A percentile compares a stretch with the other conserved stretches of the same genome.
These are phyloP conservation scores for Catharus bicknelli DNA, from an alignment of 2,113 vertebrate species.

Conservation along the genomic window DNA sequence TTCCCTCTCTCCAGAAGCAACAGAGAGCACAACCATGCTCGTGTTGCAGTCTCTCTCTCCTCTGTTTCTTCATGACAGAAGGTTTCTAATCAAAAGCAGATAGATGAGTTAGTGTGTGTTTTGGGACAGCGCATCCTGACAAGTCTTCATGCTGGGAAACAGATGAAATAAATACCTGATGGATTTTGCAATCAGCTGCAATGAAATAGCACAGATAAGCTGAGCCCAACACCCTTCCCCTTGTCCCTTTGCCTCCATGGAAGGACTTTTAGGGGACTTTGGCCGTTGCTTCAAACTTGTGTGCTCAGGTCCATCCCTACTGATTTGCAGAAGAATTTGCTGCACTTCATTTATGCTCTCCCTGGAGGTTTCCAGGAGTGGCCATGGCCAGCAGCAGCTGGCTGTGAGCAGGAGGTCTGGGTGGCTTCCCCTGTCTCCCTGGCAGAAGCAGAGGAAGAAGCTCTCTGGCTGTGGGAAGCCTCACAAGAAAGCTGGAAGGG, in stretches of 20 bases:
- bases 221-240: neutral
- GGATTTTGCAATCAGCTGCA: neutral
- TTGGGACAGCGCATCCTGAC: slow-evolving; percentile 1
- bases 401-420: neutral
- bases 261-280: neutral
- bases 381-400: neutral
- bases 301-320: neutral
- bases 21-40: neutral
- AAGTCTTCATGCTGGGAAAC: neutral
- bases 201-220: neutral
- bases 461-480: slow-evolving; percentile 19
- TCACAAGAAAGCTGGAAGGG: slow-evolving; percentile 20
- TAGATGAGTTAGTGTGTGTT: neutral
- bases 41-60: neutral
- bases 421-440: neutral
- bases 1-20: neutral
- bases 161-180: slow-evolving; percentile 42
- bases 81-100: slow-evolving; percentile 60
- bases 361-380: neutral
- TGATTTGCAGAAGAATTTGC: neutral
- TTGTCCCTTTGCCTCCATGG: rapidly evolving
- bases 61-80: slow-evolving; percentile 1
- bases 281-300: neutral
- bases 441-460: slow-evolving; percentile 29
- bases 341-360: neutral